These are phyloP conservation scores for Luperina nickerlii DNA, from an alignment of 2,888 invertebrate genomes.

Conservation along the genomic window DNA sequence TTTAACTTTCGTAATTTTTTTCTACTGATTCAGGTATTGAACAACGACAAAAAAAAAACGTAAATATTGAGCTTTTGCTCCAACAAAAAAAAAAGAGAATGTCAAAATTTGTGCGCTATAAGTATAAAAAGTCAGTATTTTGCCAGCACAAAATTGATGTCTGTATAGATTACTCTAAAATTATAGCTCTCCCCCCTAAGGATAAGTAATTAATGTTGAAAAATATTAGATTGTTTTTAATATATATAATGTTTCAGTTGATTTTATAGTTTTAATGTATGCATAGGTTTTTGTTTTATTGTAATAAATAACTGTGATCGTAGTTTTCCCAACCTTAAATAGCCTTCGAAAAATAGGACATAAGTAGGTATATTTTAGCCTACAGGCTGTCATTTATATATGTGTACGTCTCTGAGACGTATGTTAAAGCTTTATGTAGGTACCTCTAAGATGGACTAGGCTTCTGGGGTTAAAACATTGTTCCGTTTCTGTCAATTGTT, in stretches of 20 bases:
- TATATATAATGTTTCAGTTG: too few species aligned
- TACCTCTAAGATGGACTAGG: neutral
- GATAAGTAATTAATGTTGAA: neutral
- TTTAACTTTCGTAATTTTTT: neutral
- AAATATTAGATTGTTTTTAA: too few species aligned
- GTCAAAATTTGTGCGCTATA: too few species aligned
- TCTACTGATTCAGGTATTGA: neutral
- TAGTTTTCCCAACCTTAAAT: neutral
- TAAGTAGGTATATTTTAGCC: neutral
- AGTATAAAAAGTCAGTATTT: neutral
- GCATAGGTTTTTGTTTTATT: too few species aligned
- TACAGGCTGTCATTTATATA: neutral
- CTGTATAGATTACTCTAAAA: neutral
- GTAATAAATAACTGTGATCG: too few species aligned
- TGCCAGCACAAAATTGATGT: too few species aligned
- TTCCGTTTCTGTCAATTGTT: neutral
- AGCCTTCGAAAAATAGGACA: neutral
- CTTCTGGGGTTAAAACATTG: neutral
- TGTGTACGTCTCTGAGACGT: neutral
- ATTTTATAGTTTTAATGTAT: too few species aligned
- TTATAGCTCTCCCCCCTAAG: neutral
- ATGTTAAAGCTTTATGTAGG: neutral
- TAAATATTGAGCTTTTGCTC: neutral
- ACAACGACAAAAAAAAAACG: neutral
- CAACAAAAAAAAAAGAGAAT: neutral